phyloP scores from a whole-genome alignment of 2,113 vertebrate genomes.

The Suricata suricatta region DNA sequence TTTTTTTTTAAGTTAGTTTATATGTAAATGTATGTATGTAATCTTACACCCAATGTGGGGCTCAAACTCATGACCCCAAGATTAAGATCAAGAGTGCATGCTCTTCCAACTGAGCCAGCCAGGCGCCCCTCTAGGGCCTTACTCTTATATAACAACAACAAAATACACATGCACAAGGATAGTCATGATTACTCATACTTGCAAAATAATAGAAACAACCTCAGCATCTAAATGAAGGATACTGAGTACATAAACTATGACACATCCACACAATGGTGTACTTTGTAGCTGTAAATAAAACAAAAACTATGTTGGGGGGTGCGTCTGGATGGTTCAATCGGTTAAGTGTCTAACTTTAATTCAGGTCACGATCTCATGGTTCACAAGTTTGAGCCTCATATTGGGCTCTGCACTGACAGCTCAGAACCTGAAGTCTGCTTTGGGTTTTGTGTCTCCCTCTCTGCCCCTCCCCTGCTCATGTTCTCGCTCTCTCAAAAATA shows the following conservation, averaged over 20 bases:
- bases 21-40: not conserved
- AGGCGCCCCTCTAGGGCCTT: not conserved
- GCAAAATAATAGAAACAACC: not conserved
- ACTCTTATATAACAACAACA: not conserved
- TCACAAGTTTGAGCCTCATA: no score
- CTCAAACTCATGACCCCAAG: not conserved
- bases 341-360: no score
- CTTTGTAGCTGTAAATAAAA: not conserved
- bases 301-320: not conserved
- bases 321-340: no score
- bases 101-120: not conserved
- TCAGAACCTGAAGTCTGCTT: no score
- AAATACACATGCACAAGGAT: not conserved
- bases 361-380: no score
- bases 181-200: not conserved
- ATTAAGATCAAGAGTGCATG: not conserved
- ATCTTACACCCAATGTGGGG: not conserved
- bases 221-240: not conserved
- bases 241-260: not conserved
- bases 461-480: no score
- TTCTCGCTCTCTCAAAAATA: no score
- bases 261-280: not conserved
- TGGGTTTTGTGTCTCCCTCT: no score
- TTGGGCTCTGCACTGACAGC: no score
- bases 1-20: not conserved